Conservation (phyloP, 2,113 vertebrate species). For the Paradoxurus hermaphroditus region DNA sequence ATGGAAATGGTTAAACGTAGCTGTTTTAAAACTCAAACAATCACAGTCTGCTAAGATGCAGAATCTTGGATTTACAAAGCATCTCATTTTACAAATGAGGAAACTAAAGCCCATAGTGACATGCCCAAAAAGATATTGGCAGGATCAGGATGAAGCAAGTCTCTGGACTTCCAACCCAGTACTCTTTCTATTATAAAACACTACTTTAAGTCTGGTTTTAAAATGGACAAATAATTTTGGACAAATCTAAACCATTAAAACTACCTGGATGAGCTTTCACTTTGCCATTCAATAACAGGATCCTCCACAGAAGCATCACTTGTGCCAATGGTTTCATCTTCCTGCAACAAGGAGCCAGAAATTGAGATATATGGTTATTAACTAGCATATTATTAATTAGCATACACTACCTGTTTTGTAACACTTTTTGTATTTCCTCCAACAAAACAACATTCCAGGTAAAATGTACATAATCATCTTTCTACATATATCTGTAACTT, state of each 20-base stretch:
- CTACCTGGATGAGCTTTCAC: conserved; percentile 96
- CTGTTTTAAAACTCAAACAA: conserved; percentile 44
- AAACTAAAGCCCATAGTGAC: not conserved
- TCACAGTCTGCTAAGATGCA: not conserved
- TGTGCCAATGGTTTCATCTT: conserved; percentile 88
- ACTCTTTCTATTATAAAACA: not conserved
- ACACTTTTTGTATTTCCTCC: not conserved
- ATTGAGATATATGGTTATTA: not conserved
- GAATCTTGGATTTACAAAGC: not conserved
- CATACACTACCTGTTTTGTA: not conserved
- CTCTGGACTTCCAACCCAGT: not conserved
- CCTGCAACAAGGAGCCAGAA: conserved; percentile 72
- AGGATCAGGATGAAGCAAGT: conserved; percentile 7
- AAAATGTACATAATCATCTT: not conserved
- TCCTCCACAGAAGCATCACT: conserved; percentile 91
- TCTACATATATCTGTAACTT: not conserved
- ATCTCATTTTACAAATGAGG: not conserved
- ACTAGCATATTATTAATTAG: not conserved
- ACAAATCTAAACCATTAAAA: not conserved
- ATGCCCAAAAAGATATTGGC: not conserved
- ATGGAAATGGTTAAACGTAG: not conserved
- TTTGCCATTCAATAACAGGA: conserved; percentile 92
- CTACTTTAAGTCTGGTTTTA: conserved; percentile 9
- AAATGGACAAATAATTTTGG: not conserved
- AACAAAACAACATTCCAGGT: not conserved